Base-by-base conservation (phyloP, 2,888 invertebrate species). In the Sphaerolaimus hirsutus region DNA sequence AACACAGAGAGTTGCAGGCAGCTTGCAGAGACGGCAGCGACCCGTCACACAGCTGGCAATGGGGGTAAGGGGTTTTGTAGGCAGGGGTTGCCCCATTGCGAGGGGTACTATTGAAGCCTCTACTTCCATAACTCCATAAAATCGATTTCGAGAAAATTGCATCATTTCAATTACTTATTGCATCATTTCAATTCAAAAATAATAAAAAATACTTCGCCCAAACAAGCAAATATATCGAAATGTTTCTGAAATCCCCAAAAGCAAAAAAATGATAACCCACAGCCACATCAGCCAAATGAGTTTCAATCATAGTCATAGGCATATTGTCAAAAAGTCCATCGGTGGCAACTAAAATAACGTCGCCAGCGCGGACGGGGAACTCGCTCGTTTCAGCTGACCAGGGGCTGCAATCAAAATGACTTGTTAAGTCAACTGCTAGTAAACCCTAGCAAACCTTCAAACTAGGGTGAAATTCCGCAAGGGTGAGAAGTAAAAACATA, bases 301-400 rank as follows among this genome's bases (percentile, higher is more conserved):
- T 77, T 55, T 89, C 72, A 59, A 93, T 74, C 64, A 87, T 74
- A 54, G 78, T 77, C 59, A 84, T 84, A 50, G 87, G 86, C 58
- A 93, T 78, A 70, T 93, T 93, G 70, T 97, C 93, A 70, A 93
- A 97, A 47, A 97, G 81, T 46, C 93, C 93, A 68, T 97, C 93
- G 1, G 93, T 93, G 24, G 89, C 93, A 46, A 91, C 75, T 36
- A 91, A 73, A 59, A 91, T 82, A 22, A 70, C 55, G 68, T 91
- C 91, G 44, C 89, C 87, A 61, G 84, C 80, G 66, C 81, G 78
- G 4, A 81, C 83, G 2, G 76, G 75, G 65, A 87, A 83, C 64
- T 81, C 78, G 23, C 80, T 76, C 37, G 79, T 81, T 53, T 81
- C 80, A 22, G 89, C 87, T 43, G 83, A 78, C 59, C 86, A 83